Evolutionary conservation across 2,888 invertebrate genomes (phyloP), one percentile per base, ranked within the genome.

Genomic region (Automeris io): DNA sequence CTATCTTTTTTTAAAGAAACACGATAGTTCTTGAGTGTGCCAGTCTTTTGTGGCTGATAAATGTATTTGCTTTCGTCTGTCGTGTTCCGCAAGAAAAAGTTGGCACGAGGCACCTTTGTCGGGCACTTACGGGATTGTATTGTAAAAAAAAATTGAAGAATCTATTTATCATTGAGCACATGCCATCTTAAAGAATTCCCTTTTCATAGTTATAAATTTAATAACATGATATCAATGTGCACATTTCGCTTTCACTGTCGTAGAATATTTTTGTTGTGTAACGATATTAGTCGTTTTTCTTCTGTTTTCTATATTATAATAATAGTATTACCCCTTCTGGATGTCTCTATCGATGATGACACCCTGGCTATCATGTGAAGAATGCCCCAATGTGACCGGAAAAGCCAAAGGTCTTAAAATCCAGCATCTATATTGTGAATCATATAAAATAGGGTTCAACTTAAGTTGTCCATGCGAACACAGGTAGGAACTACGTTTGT

Each of bases 1-100:
- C 76, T 78, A 65, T 76, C 69, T 78, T 82, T 67, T 65, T 54
- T 41, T 37, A 13, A 40, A 79, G 85, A 79, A 83, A 86, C 70
- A 54, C 62, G 82, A 86, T 78, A 75, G 68, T 70, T 72, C 82
- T 83, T 78, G 76, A 77, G 81, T 79, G 80, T 77, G 80, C 72
- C 71, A 54, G 52, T 72, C 77, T 70, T 71, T 81, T 81, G 78
- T 78, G 68, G 66, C 72, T 68, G 70, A 63, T 62, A 61, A 74
- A 69, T 73, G 75, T 72, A 63, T 85, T 79, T 81, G 73, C 78
- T 73, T 73, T 74, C 70, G 69, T 66, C 63, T 49, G 55, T 61
- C 70, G 68, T 82, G 82, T 83, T 83, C 81, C 81, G 79, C 47
- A 50, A 38, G 63, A 76, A 80, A 85, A 82, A 79, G 65, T 64